phyloP scores from a whole-genome alignment of 2,797 vertebrate species.

The Liparis tanakae region DNA sequence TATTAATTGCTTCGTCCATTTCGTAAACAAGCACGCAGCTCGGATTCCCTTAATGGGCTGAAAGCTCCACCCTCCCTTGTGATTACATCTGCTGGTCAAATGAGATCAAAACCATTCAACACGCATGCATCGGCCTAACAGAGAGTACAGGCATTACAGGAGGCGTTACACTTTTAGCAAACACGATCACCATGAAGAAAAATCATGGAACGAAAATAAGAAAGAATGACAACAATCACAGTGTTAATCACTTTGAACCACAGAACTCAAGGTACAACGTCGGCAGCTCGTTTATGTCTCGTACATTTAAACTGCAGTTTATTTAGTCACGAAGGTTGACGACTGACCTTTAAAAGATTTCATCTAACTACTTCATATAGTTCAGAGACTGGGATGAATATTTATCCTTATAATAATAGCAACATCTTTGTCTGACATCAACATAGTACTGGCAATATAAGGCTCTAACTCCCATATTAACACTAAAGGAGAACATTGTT shows the following conservation, averaged over 20 bases:
- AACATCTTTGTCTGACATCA: constrained; percentile 72
- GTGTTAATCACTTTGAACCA: constrained; percentile 63
- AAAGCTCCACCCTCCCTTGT: constrained; percentile 22
- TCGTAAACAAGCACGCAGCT: constrained; percentile 26
- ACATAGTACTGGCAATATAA: constrained; percentile 69
- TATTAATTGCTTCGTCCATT: constrained; percentile 22
- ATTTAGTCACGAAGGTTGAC: constrained; percentile 61
- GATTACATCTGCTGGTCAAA: constrained; percentile 39
- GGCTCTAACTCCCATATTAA: constrained; percentile 53
- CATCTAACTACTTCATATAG: constrained; percentile 60
- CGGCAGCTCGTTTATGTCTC: constrained; percentile 54
- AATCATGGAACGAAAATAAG: not conserved
- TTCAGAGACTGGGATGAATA: constrained; percentile 47
- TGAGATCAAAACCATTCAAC: constrained; percentile 38
- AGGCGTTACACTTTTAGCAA: constrained; percentile 51
- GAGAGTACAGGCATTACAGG: constrained; percentile 52
- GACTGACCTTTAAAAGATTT: constrained; percentile 63
- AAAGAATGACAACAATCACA: constrained; percentile 50
- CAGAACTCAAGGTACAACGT: constrained; percentile 51
- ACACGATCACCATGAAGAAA: constrained; percentile 60
- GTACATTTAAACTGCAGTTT: constrained; percentile 59
- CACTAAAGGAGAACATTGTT: constrained; percentile 29
- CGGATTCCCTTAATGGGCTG: constrained; percentile 32
- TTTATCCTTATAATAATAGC: constrained; percentile 48
- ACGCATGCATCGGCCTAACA: constrained; percentile 59